Evolutionary conservation across 2,113 vertebrate genomes (phyloP), one percentile per base, ranked within the genome.

Genomic region (Hyla sarda): DNA sequence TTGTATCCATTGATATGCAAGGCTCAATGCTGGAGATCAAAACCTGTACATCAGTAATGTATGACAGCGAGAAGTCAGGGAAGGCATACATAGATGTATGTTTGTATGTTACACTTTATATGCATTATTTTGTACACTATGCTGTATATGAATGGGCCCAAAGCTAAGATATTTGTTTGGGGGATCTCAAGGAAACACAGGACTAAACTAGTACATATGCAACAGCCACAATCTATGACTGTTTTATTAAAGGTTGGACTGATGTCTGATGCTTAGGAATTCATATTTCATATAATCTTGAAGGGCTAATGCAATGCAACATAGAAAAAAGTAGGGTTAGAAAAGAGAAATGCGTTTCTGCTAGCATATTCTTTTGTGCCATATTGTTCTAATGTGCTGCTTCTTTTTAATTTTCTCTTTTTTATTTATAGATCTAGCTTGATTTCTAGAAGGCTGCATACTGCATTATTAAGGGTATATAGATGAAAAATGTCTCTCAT

Each of bases 401-500:
- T 79, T n/a, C 19, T 77, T 56, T 56, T 78, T 56, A 78, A 78
- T 78, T 79, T 58, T 79, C 48, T 60, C 32, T 41, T 79, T n/a
- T n/a, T 82, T 82, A 52, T 52, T 48, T 71, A 69, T 52, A 82
- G 41, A 82, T 82, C 45, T 34, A 50, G 50, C 28, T 69, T n/a
- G 82, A 21, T 74, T 73, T 83, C 56, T 60, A 56, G 67, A 83
- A 45, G 69, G 23, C 69, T 74, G 50, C 82, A 58, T 48, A 83
- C 73, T 83, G 50, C 56, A 74, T 83, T 83, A 74, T 71, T 32
- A 60, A 60, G 54, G 50, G 34, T 41, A 62, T 62, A 47, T 58
- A 83, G 50, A 83, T 83, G 48, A 74, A 60, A 84, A 74, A 62
- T 48, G 32, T 84, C 34, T 75, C 32, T 75, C 37, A 75, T 73